Base-by-base conservation (phyloP, 2,888 invertebrate species). In the Macrophya alboannulata region DNA sequence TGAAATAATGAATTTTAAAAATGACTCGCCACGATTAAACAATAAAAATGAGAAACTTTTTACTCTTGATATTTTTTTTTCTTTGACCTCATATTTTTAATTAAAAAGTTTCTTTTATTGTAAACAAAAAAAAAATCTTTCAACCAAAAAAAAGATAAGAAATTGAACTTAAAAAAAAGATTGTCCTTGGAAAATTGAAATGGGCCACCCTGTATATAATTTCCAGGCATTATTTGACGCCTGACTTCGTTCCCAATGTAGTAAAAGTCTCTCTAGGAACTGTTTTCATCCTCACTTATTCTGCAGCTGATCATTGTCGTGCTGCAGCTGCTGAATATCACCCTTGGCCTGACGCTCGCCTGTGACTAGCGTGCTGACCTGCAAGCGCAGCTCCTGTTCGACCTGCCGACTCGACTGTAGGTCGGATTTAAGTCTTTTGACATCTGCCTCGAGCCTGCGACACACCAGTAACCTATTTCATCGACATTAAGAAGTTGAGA, bases 261-360 rank as follows among this genome's bases (percentile, higher is more conserved):
- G 48, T 37, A 43, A 72, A 55, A 83, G 48, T 15, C 25, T 15
- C 17, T 85, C n/a, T 59, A 25, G 21, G 15, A 65, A 31, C 68
- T 68, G 43, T 31, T 48, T 59, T 55, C 37, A 51, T 37, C 5
- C 95, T 94, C 90, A 97, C 96, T 97, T 97, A 92, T 96, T 96
- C 92, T 98, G 98, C 90, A 98, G 94, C 92, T 97, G 97, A 90
- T 98, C 98, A 93, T 98, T 97, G 92, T 98, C 98, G 92, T 97
- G 96, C 94, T 97, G 97, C 92, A 98, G 95, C 91, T 96, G 96
- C 85, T 95, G 94, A 90, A 97, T 95, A 93, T 98, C 98, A 89
- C 96, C 95, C 91, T 95, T 95, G 62, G 95, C 94, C 88, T 95
- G 95, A 90, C 96, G 96, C 91, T 98, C 98, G 87, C 95, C 95